Base-by-base conservation (phyloP, 2,797 vertebrate genomes). In the Pseudochirops corinnae region DNA sequence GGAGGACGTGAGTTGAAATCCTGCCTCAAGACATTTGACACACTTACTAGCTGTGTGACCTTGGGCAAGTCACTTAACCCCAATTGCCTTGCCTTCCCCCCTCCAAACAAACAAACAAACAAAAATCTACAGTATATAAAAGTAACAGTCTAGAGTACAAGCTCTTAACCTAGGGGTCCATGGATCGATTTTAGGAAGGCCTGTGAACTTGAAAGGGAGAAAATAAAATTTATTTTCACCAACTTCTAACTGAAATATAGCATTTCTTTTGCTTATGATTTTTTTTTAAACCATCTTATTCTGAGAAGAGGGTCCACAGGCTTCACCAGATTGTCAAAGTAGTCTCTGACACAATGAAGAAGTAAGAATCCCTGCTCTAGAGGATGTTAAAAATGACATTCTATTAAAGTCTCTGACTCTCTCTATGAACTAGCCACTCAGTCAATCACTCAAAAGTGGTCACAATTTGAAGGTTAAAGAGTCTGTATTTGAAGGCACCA, bases 401-500 rank as follows among this genome's bases (percentile, higher is more conserved):
- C 39, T 87, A 26, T 87, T 87, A 87, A 87, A 87, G 24, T 46
- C 10, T 39, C 9, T 50, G 39, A 50, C 26, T 87, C 21, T 87
- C 21, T 87, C 74, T 87, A 46, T 26, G 74, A 87, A 87, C 74
- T 39, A 87, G 26, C 39, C 24, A 11, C 21, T 87, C 74, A 87
- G 39, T 2, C 39, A 87, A 10, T 28, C 18, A 46, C 39, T 50
- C 74, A 87, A 50, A 87, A 50, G 39, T 87, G 9, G n/a, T 46
- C n/a, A 21, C n/a, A 82, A 87, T 46, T 46, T 26, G 31, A 87
- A 87, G 24, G 39, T 12, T 26, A 28, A 50, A 87, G 24, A 87
- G 26, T 26, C 21, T 87, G 21, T 50, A 82, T 82, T 82, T 26
- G 74, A 93, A 97, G 74, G 91, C 50, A 67, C 9, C 90, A 82